phyloP scores from a whole-genome alignment of 2,797 vertebrate genomes.

The Melanotaenia boesemani region DNA sequence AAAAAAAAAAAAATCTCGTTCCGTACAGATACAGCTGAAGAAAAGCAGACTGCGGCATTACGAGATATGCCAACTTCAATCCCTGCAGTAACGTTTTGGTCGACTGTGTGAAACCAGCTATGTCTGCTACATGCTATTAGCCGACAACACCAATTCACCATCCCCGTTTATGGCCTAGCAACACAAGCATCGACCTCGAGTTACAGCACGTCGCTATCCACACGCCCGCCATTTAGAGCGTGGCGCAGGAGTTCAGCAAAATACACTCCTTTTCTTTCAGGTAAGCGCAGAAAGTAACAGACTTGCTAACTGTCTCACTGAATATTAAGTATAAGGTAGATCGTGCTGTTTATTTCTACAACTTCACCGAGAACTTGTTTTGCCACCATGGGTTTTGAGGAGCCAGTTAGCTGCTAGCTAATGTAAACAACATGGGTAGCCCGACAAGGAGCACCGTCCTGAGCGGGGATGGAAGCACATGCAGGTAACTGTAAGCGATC shows the following conservation, averaged over 20 bases:
- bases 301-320: accelerated
- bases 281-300: constrained; percentile 30
- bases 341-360: background rate
- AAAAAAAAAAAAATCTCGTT: background rate
- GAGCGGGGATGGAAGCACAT: constrained; percentile 66
- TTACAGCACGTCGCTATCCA: constrained; percentile 52
- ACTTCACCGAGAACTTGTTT: constrained; percentile 32
- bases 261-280: constrained; percentile 20
- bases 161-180: constrained; percentile 66
- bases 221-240: constrained; percentile 75
- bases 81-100: background rate
- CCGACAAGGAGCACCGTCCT: constrained; percentile 36
- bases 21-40: background rate
- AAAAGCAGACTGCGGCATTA: background rate
- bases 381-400: constrained; percentile 24
- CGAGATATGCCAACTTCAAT: background rate
- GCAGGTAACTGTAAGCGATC: constrained; percentile 50
- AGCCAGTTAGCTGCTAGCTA: constrained; percentile 70
- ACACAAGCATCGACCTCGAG: constrained; percentile 75
- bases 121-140: constrained; percentile 16
- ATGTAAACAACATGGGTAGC: constrained; percentile 81
- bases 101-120: background rate
- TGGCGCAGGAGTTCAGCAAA: constrained; percentile 46
- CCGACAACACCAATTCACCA: constrained; percentile 31
- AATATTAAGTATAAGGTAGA: accelerated